Conservation (phyloP, 2,797 vertebrate genomes). For the Rhinella marina region DNA sequence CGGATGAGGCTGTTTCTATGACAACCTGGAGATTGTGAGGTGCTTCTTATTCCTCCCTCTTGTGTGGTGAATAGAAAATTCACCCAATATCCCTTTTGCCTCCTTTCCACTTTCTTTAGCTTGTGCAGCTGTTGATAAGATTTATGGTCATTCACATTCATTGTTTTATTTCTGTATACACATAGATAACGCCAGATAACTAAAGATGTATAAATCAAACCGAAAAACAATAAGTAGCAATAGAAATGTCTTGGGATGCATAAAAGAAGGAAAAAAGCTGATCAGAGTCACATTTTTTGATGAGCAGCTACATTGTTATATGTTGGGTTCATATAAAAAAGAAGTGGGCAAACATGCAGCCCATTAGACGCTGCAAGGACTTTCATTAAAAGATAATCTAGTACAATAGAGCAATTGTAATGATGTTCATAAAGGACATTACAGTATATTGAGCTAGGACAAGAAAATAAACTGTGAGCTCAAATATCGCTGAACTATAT, state of each 20-base stretch:
- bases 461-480: background rate
- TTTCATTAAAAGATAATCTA: background rate
- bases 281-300: conserved; percentile 12
- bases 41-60: conserved; percentile 52
- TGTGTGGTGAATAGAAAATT: conserved; percentile 52
- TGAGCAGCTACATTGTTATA: conserved; percentile 33
- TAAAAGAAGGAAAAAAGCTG: background rate
- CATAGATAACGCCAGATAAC: conserved; percentile 11
- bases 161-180: background rate
- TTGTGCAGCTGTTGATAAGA: conserved; percentile 23
- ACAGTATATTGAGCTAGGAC: background rate
- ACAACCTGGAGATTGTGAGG: conserved; percentile 39
- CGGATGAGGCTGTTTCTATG: conserved; percentile 55
- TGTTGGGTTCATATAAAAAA: conserved; percentile 19
- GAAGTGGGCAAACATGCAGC: background rate
- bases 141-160: conserved; percentile 41
- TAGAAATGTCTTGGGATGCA: background rate
- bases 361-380: background rate
- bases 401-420: background rate
- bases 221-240: background rate
- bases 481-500: background rate
- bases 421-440: background rate
- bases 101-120: conserved; percentile 21
- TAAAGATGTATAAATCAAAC: conserved; percentile 13
- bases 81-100: conserved; percentile 34